A percentile compares a stretch with the other conserved stretches of the same genome.
phyloP scores from a whole-genome alignment of 2,888 invertebrate species.

The Cepaea hortensis region DNA sequence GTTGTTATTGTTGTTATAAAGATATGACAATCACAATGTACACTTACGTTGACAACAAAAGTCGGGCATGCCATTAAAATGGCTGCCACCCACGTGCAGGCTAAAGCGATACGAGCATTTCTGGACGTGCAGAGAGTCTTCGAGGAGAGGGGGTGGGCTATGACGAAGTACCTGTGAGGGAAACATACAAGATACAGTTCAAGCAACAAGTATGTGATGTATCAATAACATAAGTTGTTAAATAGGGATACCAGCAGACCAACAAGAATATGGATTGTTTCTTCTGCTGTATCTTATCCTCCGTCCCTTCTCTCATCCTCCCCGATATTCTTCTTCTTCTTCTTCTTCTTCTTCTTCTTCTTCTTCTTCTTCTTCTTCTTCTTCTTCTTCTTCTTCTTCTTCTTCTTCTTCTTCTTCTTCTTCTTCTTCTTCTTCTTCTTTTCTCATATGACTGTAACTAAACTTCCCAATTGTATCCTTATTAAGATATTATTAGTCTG shows the following conservation, averaged over 20 bases:
- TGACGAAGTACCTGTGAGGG: conserved; percentile 78
- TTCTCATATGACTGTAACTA: not conserved
- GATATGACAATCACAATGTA: not conserved
- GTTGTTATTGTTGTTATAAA: too few relatives aligned
- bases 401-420: not conserved
- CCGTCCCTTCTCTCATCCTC: too few relatives aligned
- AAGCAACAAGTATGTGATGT: too few relatives aligned
- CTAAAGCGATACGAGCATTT: conserved; percentile 77
- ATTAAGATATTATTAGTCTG: too few relatives aligned
- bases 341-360: not conserved
- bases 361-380: not conserved
- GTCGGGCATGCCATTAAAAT: conserved; percentile 76
- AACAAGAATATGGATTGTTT: too few relatives aligned
- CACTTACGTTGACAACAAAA: conserved; percentile 66
- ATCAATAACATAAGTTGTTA: too few relatives aligned
- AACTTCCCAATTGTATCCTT: too few relatives aligned
- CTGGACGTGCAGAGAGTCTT: conserved; percentile 78
- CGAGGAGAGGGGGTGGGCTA: conserved; percentile 79
- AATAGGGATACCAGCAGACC: too few relatives aligned
- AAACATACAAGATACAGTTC: not conserved
- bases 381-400: not conserved
- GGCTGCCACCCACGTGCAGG: conserved; percentile 77
- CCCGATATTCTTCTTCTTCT: not conserved
- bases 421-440: not conserved
- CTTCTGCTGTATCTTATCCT: too few relatives aligned